These are phyloP conservation scores for Meteorus cinctellus DNA, from an alignment of 2,888 invertebrate genomes.

Conservation along the genomic window DNA sequence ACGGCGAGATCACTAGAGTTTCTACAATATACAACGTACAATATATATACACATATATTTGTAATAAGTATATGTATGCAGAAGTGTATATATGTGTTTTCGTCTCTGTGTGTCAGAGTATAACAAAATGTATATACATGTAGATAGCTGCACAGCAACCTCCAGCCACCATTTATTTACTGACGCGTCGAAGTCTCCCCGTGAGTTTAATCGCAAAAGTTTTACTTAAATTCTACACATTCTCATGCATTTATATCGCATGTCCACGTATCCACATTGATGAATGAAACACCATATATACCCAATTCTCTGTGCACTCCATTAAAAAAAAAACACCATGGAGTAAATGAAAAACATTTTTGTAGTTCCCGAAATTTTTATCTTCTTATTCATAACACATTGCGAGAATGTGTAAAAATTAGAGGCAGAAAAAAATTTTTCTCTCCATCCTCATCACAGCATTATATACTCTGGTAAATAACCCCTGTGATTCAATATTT, in stretches of 20 bases:
- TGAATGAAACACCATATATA: neutral
- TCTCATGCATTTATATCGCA: neutral
- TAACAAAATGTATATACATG: neutral
- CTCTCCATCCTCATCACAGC: constrained; percentile 17
- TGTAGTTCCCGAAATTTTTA: neutral
- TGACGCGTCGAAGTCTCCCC: constrained; percentile 46
- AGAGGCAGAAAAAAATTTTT: neutral
- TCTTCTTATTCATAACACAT: neutral
- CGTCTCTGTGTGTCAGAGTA: neutral
- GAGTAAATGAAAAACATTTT: neutral
- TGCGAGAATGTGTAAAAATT: neutral
- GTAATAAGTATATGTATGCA: neutral
- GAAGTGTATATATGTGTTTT: neutral
- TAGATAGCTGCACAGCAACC: neutral
- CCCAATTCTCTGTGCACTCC: neutral
- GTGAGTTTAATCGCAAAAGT: constrained; percentile 52
- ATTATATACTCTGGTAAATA: constrained; percentile 35
- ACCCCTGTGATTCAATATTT: constrained; percentile 16
- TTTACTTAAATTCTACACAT: constrained; percentile 38
- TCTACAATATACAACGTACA: neutral
- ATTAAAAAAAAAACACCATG: neutral
- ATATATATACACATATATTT: neutral
- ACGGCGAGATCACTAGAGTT: neutral
- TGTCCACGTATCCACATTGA: neutral
- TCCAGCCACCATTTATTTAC: constrained; percentile 48